Evolutionary conservation across 64 coral and sea anemone genomes (phyloP).

Genomic region (Pocillopora damicornis): DNA sequence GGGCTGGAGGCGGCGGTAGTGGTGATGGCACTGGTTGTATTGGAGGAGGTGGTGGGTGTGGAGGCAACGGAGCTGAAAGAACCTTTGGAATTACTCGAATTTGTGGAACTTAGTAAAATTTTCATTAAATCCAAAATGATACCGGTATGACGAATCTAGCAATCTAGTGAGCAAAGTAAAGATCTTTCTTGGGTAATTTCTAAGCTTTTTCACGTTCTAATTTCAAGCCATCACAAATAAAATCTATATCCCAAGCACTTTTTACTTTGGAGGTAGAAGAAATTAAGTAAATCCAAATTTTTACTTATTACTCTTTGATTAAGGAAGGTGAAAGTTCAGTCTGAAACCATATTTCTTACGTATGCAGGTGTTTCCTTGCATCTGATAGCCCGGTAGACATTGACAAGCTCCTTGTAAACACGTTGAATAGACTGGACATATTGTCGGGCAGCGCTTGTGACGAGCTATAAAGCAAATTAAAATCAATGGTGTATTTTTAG

Average conservation of each 20-base stretch:
- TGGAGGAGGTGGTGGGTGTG: background rate
- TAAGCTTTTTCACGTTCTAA: too few relatives aligned
- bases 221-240: too few relatives aligned
- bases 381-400: constrained; percentile 74
- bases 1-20: background rate
- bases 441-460: constrained; percentile 35
- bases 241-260: too few relatives aligned
- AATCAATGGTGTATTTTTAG: background rate
- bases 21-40: background rate
- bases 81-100: background rate
- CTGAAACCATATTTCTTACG: constrained; percentile 54
- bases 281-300: too few relatives aligned
- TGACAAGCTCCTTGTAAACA: constrained; percentile 71
- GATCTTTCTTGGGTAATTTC: too few relatives aligned
- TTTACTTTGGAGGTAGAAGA: too few relatives aligned
- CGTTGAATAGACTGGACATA: constrained; percentile 67
- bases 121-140: background rate
- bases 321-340: background rate
- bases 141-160: too few relatives aligned
- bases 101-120: constrained; percentile 2
- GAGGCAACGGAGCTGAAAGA: background rate
- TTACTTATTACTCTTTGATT: background rate
- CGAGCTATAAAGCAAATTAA: constrained; percentile 4
- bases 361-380: constrained; percentile 71
- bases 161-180: too few relatives aligned